phyloP scores from a whole-genome alignment of 1,140 invertebrate genomes.

The Muscidifurax raptorellus region DNA sequence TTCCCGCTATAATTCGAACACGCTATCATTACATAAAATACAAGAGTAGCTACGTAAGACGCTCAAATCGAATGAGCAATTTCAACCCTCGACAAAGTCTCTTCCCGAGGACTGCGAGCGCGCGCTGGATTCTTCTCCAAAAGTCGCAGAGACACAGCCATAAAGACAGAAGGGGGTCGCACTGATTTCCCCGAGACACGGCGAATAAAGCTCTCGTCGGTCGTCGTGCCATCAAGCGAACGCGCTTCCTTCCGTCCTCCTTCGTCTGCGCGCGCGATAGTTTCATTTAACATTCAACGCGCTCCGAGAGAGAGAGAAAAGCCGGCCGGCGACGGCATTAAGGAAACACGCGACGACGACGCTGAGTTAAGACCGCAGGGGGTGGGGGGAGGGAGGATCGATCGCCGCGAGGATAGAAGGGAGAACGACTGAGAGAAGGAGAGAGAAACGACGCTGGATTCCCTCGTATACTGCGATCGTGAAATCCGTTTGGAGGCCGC shows the following conservation, averaged over 20 bases:
- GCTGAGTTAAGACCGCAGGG: slow-evolving; percentile 56
- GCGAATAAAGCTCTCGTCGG: slow-evolving; percentile 16
- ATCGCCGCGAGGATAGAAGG: slow-evolving; percentile 22
- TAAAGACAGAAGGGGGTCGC: background rate
- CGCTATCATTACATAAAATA: no score
- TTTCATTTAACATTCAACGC: slow-evolving; percentile 28
- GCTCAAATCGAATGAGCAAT: no score
- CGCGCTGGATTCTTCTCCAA: background rate
- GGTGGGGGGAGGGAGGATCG: slow-evolving; percentile 41
- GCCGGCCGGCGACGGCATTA: slow-evolving; percentile 17
- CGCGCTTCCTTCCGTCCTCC: background rate
- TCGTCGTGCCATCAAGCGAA: background rate
- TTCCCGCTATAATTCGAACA: no score
- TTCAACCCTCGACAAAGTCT: no score
- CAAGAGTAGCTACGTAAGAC: no score
- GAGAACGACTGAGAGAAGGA: background rate
- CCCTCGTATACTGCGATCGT: slow-evolving; percentile 31
- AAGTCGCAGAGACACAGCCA: background rate
- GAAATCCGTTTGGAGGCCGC: slow-evolving; percentile 39
- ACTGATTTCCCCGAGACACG: slow-evolving; percentile 6
- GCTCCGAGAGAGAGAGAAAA: background rate
- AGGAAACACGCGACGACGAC: slow-evolving; percentile 46
- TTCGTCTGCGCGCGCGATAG: background rate
- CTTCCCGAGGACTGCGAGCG: no score
- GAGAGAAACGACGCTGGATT: slow-evolving; percentile 37